Evolutionary conservation across 2,797 vertebrate species (phyloP).

Genomic region (Tauraco hartlaubi): DNA sequence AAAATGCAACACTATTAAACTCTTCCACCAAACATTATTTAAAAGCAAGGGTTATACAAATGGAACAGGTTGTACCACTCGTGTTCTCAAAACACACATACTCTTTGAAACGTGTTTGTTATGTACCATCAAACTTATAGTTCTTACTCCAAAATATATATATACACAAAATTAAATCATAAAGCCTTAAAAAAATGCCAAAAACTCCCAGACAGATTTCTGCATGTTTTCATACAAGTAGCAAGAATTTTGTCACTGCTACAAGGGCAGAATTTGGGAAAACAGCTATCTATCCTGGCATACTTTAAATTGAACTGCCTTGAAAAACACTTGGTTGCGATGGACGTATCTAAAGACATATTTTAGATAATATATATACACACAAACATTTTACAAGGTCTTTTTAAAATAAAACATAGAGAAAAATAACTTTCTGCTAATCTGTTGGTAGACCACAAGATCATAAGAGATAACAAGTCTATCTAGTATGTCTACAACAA

Average conservation of each 20-base stretch:
- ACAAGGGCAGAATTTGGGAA: not conserved
- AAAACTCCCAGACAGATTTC: not conserved
- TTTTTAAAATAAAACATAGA: not conserved
- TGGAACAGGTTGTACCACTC: not conserved
- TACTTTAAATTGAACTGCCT: not conserved
- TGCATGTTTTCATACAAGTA: not conserved
- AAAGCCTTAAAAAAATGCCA: not conserved
- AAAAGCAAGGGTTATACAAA: not conserved
- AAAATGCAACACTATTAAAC: not conserved
- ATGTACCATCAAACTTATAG: not conserved
- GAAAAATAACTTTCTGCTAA: not conserved
- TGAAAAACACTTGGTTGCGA: not conserved
- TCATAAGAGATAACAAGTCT: not conserved
- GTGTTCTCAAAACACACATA: not conserved
- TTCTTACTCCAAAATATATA: not conserved
- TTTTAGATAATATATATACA: not conserved
- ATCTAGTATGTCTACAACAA: not conserved
- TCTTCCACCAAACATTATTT: not conserved
- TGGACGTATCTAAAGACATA: not conserved
- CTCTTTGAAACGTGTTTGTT: not conserved
- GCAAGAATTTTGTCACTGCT: not conserved
- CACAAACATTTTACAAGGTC: not conserved
- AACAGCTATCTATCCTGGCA: not conserved
- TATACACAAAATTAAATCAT: not conserved
- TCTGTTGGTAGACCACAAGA: not conserved